Conservation (phyloP, 2,113 vertebrate species). For the Lontra canadensis region DNA sequence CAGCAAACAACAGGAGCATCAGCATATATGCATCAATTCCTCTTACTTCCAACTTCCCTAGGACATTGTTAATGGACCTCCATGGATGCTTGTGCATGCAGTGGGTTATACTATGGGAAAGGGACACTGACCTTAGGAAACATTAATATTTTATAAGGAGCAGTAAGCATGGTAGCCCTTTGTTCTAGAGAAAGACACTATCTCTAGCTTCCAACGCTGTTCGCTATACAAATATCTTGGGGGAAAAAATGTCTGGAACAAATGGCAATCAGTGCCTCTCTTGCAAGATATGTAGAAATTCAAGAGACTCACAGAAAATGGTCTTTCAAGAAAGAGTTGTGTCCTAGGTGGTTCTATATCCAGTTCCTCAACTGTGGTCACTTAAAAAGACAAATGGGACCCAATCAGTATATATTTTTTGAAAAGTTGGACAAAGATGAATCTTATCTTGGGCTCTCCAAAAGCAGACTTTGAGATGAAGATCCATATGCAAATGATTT, state of each 20-base stretch:
- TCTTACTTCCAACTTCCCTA: not conserved
- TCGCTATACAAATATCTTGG: not conserved
- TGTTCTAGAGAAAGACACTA: not conserved
- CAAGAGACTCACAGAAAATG: not conserved
- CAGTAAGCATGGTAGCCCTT: not conserved
- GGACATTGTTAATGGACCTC: not conserved
- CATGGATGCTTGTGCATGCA: not conserved
- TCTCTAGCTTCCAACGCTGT: not conserved
- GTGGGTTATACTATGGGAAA: not conserved
- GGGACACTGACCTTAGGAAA: not conserved
- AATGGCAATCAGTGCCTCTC: not conserved
- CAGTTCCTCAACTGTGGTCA: not conserved
- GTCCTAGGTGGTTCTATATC: not conserved
- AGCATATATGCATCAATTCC: not conserved
- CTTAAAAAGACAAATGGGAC: not conserved
- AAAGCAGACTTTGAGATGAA: constrained; percentile 24
- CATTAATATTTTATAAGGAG: not conserved
- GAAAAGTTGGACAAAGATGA: not conserved
- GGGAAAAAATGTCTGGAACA: not conserved
- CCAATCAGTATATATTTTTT: not conserved
- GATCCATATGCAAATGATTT: not conserved
- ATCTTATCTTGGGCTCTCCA: not conserved
- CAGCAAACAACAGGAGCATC: not conserved
- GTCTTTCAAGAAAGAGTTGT: not conserved
- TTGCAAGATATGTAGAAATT: not conserved